Evolutionary conservation across 2,888 invertebrate species (phyloP).

Genomic region (Acanthosoma haemorrhoidale): DNA sequence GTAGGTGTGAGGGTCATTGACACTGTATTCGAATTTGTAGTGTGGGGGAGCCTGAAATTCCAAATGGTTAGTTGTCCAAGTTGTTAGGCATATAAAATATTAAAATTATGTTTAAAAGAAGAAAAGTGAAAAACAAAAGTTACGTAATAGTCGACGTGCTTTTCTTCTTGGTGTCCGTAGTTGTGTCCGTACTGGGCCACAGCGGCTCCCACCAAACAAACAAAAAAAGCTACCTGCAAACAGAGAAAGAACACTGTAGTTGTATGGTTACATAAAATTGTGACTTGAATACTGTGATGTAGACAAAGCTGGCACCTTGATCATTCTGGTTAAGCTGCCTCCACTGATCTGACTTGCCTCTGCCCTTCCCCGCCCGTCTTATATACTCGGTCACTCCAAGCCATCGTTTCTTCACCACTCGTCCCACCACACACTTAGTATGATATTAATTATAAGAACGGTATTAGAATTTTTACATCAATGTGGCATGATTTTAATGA

Average conservation of each 20-base stretch:
- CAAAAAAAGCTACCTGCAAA: constrained; percentile 5
- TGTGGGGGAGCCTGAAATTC: constrained; percentile 47
- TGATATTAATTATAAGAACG: too few relatives aligned
- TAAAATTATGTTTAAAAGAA: too few relatives aligned
- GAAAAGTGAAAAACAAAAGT: background rate
- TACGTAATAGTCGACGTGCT: constrained; percentile 34
- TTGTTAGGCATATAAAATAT: too few relatives aligned
- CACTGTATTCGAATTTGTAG: constrained; percentile 50
- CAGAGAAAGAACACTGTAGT: background rate
- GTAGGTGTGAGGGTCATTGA: constrained; percentile 49
- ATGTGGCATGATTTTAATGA: too few relatives aligned
- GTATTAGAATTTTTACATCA: too few relatives aligned
- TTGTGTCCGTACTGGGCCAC: constrained; percentile 37
- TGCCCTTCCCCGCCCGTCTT: background rate
- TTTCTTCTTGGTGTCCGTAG: constrained; percentile 34
- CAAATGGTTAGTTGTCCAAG: too few relatives aligned
- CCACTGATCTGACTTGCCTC: constrained; percentile 9
- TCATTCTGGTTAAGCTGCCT: background rate
- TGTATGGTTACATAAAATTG: too few relatives aligned
- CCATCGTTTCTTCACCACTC: background rate
- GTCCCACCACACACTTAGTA: background rate
- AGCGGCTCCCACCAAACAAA: constrained; percentile 28
- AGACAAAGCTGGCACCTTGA: background rate
- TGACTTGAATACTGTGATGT: too few relatives aligned
- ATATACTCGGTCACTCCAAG: background rate